Evolutionary conservation across 2,888 invertebrate genomes (phyloP), one percentile per base, ranked within the genome.

Genomic region (Dasysyrphus albostriatus): DNA sequence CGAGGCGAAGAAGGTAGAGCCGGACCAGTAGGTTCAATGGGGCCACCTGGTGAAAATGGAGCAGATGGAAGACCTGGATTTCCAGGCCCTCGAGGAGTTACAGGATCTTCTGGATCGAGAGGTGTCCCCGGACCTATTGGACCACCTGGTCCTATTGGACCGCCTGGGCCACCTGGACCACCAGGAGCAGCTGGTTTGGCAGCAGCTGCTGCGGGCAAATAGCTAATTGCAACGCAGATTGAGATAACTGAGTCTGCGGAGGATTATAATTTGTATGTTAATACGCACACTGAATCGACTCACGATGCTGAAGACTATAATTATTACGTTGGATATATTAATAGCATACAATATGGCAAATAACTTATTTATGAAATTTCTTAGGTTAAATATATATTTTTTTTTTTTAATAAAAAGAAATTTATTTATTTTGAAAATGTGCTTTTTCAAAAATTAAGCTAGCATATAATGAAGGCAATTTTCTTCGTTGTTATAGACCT

Each of bases 41-140:
- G 88, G 2, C 77, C 65, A 58, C 37, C 83, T 14, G 88, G 88
- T 5, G 73, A 79, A 1, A 51, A 54, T 0, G 88, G 88, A 2
- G 63, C 72, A 24, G 65, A 72, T 29, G 88, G 88, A 24, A 82
- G 84, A n/a, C 32, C 63, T 2, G 88, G 88, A 7, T 56, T 76
- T 3, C 80, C 82, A 9, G 85, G 88, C 0, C 39, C 54, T 5
- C 70, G 56, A 24, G 83, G 84, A 29, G 19, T 10, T 1, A 3
- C 16, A 0, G 82, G 79, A 7, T n/a, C 65, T 3, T 10, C 83
- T 5, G 82, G 80, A 9, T 47, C 65, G n/a, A 72, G 81, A 51
- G 83, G 85, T 9, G 49, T 54, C 1, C 51, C 63, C 9, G 85
- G 85, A 44, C 81, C 81, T 5, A 14, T 37, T 34, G 85, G 88